Conservation (phyloP, 2,888 invertebrate genomes). For the Hydraecia micacea region DNA sequence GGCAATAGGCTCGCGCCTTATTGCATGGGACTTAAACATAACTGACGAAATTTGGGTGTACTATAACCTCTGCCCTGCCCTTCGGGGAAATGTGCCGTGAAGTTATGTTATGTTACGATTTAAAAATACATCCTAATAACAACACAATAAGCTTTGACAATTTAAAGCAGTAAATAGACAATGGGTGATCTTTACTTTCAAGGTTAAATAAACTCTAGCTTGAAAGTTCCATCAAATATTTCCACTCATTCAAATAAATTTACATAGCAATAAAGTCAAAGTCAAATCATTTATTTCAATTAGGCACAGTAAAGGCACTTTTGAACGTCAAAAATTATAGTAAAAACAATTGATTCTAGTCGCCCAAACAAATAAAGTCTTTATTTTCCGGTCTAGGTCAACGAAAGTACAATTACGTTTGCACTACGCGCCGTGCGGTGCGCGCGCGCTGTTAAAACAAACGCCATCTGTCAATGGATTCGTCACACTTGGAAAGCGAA, state of each 20-base stretch:
- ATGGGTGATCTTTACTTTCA: conserved; percentile 1
- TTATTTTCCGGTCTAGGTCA: conserved; percentile 59
- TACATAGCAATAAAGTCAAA: conserved; percentile 37
- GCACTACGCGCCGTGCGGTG: conserved; percentile 15
- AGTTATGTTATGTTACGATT: too few relatives aligned
- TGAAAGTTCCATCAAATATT: conserved; percentile 32
- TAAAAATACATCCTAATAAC: background rate
- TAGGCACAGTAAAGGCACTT: too few relatives aligned
- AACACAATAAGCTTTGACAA: background rate
- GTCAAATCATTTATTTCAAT: too few relatives aligned
- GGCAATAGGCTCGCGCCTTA: too few relatives aligned
- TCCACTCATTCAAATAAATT: conserved; percentile 23
- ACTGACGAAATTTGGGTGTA: too few relatives aligned
- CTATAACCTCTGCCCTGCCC: too few relatives aligned
- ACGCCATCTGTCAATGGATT: conserved; percentile 62
- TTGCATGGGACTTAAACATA: too few relatives aligned
- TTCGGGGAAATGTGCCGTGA: too few relatives aligned
- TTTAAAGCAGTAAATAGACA: background rate
- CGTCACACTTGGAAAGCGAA: conserved; percentile 65
- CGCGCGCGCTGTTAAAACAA: conserved; percentile 48
- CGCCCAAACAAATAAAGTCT: conserved; percentile 45
- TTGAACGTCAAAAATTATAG: too few relatives aligned
- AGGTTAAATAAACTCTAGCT: conserved; percentile 10
- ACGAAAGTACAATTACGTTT: conserved; percentile 64
- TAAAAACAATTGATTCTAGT: too few relatives aligned